Evolutionary conservation across 2,797 vertebrate species (phyloP), one percentile per base, ranked within the genome.

Genomic region (Intellagama lesueurii): DNA sequence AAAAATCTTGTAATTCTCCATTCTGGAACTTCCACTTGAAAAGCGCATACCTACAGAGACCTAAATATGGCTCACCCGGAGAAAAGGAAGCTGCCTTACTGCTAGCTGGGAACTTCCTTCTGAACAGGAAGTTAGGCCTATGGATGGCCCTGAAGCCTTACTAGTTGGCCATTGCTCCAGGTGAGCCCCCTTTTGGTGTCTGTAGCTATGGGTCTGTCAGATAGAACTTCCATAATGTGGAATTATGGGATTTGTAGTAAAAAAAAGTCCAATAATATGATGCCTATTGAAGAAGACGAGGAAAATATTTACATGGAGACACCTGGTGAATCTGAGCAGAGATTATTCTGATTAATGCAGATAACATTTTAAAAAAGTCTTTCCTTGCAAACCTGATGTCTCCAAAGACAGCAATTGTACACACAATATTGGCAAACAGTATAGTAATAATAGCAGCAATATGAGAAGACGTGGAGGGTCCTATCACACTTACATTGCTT

Each of bases 401-500:
- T 89, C 91, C 91, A 77, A 91, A 94, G 93, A 92, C 94, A 93
- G 3, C 0, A 69, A 94, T 92, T 90, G 32, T 30, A 83, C 17
- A 69, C 82, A 90, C 93, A 94, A 93, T 91, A 92, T 88, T 88
- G 60, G 56, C 28, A 91, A 77, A 90, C 75, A 89, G 88, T 92
- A 92, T 89, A 94, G 93, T 94, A 95, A 91, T 90, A 95, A 91
- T 91, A 88, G 87, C 7, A 93, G 92, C 94, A 93, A 94, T 93
- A 22, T 24, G 89, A 87, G 80, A 89, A 89, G 90, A 93, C 87
- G 84, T 87, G 30, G 90, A 93, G 92, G 89, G 72, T 93, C 86
- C 90, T 94, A 90, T 93, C 91, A 81, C 91, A 94, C 94, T 94
- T 94, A 94, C 92, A 93, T 40, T 78, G 28, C 94, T 95, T 91